phyloP scores from a whole-genome alignment of 2,113 vertebrate genomes.

The Henicopernis longicauda region DNA sequence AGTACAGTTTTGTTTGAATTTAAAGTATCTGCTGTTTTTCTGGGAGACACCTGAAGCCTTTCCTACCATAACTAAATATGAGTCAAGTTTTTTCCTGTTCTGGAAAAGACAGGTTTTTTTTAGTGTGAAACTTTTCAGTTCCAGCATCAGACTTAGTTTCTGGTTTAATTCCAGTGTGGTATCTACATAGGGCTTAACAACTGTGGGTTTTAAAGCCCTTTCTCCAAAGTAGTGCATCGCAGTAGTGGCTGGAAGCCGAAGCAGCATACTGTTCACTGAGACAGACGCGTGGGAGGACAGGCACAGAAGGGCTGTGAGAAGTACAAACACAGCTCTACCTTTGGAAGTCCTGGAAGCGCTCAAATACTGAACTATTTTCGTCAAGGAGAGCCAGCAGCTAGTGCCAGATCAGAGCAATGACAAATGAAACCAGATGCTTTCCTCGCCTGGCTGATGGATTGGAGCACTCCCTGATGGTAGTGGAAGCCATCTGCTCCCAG shows the following conservation, averaged over 20 bases:
- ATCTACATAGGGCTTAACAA: background rate
- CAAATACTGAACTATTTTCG: background rate
- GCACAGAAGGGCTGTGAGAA: background rate
- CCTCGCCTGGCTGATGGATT: background rate
- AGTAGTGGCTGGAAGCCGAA: background rate
- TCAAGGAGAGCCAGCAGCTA: background rate
- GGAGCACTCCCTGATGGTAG: background rate
- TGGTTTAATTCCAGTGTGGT: background rate
- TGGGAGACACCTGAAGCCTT: background rate
- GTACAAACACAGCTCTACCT: background rate
- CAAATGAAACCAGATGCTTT: background rate
- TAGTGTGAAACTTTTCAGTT: background rate
- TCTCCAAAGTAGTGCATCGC: background rate
- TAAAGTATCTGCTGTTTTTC: background rate
- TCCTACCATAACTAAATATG: background rate
- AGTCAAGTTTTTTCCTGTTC: background rate
- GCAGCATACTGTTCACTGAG: background rate
- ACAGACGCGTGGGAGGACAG: background rate
- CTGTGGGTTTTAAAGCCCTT: background rate
- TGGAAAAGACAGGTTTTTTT: background rate
- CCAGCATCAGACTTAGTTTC: background rate
- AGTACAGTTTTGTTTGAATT: background rate
- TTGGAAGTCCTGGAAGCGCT: background rate
- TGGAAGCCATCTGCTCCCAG: background rate
- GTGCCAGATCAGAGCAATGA: background rate